Evolutionary conservation across 2,797 vertebrate species (phyloP), one percentile per base, ranked within the genome.

Genomic region (Macropodus opercularis): DNA sequence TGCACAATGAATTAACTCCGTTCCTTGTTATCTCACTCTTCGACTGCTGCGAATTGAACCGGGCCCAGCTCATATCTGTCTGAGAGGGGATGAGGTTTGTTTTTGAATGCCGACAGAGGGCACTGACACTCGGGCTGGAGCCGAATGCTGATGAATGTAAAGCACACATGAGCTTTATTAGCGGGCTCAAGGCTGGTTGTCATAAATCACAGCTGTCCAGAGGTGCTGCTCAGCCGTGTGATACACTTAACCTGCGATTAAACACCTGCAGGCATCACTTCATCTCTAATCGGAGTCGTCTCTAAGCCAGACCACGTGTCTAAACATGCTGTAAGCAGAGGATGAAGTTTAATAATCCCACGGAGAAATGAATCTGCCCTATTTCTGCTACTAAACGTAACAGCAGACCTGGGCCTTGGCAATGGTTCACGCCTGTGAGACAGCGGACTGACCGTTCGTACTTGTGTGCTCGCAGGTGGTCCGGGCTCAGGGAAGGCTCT

Each of bases 401-500:
- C n/a, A n/a, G n/a, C n/a, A n/a, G n/a, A n/a, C n/a, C n/a, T n/a
- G n/a, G n/a, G n/a, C n/a, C n/a, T n/a, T n/a, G n/a, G n/a, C n/a
- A n/a, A n/a, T n/a, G n/a, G n/a, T n/a, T n/a, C n/a, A n/a, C n/a
- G 0, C 40, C 49, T 7, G 18, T 19, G n/a, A 51, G 6, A 51
- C 48, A 6, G 10, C 23, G 27, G n/a, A 43, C 71, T 42, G 49
- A 67, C 43, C 9, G 1, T 12, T 14, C 32, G 14, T 24, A n/a
- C 24, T 15, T 55, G 48, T 53, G 47, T 42, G 22, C 18, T 23
- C 14, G 24, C 69, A 93, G 97, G 97, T 69, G 96, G 95, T 10
- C 96, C 96, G 0, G 94, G 93, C 51, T 98, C 96, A 18, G 97
- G 96, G 47, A 98, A 98, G 90, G 81, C 93, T 15, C 89, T 93